Conservation (phyloP, 2,113 vertebrate genomes). For the Myxocyprinus asiaticus region DNA sequence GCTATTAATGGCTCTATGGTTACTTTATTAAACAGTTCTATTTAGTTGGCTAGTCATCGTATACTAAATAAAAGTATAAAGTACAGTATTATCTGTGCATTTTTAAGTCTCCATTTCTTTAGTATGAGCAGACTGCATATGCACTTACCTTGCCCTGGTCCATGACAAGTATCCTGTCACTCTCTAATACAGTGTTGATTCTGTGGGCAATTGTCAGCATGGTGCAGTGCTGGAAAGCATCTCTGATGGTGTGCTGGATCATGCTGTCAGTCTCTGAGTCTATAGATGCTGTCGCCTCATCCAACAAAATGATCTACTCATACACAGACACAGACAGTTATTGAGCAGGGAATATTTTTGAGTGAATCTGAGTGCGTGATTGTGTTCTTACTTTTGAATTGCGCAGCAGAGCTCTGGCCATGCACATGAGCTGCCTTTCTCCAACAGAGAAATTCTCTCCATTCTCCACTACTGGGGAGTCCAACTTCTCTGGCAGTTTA, state of each 20-base stretch:
- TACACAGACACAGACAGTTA: not conserved
- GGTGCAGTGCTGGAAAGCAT: constrained; percentile 78
- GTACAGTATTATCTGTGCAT: too few relatives aligned
- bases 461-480: constrained; percentile 76
- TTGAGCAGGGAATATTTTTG: not conserved
- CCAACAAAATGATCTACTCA: constrained; percentile 81
- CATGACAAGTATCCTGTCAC: constrained; percentile 81
- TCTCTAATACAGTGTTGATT: constrained; percentile 79
- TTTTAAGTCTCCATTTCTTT: too few relatives aligned
- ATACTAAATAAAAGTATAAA: too few relatives aligned
- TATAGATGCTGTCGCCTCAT: constrained; percentile 86
- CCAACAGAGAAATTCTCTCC: constrained; percentile 85
- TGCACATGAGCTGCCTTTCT: constrained; percentile 79
- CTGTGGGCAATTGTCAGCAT: constrained; percentile 84
- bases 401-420: constrained; percentile 79
- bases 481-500: constrained; percentile 72
- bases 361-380: not conserved
- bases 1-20: too few relatives aligned
- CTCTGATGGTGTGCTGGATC: constrained; percentile 80
- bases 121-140: not conserved
- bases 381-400: constrained; percentile 76
- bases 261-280: constrained; percentile 81
- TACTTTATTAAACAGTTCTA: too few relatives aligned
- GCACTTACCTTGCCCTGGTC: constrained; percentile 76
- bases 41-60: too few relatives aligned